Percentiles rank a stretch among this genome's conserved stretches.
These are phyloP conservation scores for Lasiurus cinereus DNA, from an alignment of 2,113 vertebrate species.

Conservation along the genomic window DNA sequence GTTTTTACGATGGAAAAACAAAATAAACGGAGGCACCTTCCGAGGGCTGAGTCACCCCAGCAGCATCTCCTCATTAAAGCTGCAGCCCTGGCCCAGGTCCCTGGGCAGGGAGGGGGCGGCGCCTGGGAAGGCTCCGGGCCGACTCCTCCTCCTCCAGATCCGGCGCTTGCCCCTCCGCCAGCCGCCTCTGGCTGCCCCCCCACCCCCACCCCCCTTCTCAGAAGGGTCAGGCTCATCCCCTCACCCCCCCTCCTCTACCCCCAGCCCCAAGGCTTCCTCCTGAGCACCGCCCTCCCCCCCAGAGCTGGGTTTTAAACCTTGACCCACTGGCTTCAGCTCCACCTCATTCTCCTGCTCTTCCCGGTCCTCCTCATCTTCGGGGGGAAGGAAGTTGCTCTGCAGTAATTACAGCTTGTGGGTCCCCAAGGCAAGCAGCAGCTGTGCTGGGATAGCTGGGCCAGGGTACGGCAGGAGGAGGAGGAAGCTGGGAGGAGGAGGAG, in stretches of 20 bases:
- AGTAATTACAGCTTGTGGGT: conserved; percentile 93
- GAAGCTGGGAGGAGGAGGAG: conserved; percentile 56
- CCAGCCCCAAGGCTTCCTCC: not conserved
- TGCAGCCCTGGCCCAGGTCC: conserved; percentile 83
- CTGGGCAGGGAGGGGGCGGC: conserved; percentile 74
- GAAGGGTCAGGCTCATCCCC: not conserved
- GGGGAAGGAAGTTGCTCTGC: conserved; percentile 91
- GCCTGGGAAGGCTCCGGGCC: conserved; percentile 62
- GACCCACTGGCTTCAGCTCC: conserved; percentile 80
- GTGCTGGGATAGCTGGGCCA: conserved; percentile 87
- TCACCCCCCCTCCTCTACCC: not conserved
- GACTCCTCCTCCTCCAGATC: not conserved
- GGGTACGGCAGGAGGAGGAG: conserved; percentile 79
- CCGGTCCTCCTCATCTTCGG: conserved; percentile 61
- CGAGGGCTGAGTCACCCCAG: conserved; percentile 88
- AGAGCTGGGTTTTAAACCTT: conserved; percentile 81
- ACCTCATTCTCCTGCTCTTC: not conserved
- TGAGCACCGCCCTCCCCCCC: not conserved
- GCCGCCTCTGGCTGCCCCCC: not conserved
- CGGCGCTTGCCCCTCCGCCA: not conserved
- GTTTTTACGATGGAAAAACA: conserved; percentile 89
- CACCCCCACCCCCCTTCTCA: not conserved
- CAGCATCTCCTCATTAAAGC: conserved; percentile 88
- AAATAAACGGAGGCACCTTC: conserved; percentile 88
- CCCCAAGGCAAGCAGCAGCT: conserved; percentile 92